phyloP scores from a whole-genome alignment of 2,888 invertebrate genomes.

The Pheosia tremula region DNA sequence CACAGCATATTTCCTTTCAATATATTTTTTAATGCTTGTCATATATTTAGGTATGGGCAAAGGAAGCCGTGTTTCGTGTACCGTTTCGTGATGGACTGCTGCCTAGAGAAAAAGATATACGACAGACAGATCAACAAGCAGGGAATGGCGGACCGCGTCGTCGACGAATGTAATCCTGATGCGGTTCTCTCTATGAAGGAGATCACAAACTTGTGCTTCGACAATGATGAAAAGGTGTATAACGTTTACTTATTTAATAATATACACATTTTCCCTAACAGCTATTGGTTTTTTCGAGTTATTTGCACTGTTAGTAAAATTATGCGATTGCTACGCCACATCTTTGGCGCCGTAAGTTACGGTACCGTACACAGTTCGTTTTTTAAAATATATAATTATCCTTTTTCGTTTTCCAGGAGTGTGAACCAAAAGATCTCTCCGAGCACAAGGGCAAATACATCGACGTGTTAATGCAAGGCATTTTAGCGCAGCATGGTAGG shows the following conservation, averaged over 20 bases:
- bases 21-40: neutral
- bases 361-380: too few relatives aligned
- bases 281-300: too few relatives aligned
- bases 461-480: slow-evolving; percentile 92
- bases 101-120: slow-evolving; percentile 98
- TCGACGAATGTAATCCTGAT: slow-evolving; percentile 99
- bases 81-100: slow-evolving; percentile 98
- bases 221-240: slow-evolving; percentile 89
- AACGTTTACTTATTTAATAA: too few relatives aligned
- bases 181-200: slow-evolving; percentile 96
- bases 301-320: too few relatives aligned
- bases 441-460: slow-evolving; percentile 89
- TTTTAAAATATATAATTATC: neutral
- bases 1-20: neutral
- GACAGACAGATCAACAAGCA: slow-evolving; percentile 99
- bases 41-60: slow-evolving; percentile 91
- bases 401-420: slow-evolving; percentile 78
- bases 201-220: slow-evolving; percentile 94
- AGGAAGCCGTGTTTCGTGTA: slow-evolving; percentile 97
- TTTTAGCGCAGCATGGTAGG: slow-evolving; percentile 86
- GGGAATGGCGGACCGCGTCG: slow-evolving; percentile 98
- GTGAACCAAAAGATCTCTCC: slow-evolving; percentile 90
- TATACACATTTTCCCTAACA: too few relatives aligned
- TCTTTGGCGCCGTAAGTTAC: too few relatives aligned
- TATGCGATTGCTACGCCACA: too few relatives aligned